Evolutionary conservation across 2,888 invertebrate species (phyloP).

Genomic region (Drosophila prostipennis): DNA sequence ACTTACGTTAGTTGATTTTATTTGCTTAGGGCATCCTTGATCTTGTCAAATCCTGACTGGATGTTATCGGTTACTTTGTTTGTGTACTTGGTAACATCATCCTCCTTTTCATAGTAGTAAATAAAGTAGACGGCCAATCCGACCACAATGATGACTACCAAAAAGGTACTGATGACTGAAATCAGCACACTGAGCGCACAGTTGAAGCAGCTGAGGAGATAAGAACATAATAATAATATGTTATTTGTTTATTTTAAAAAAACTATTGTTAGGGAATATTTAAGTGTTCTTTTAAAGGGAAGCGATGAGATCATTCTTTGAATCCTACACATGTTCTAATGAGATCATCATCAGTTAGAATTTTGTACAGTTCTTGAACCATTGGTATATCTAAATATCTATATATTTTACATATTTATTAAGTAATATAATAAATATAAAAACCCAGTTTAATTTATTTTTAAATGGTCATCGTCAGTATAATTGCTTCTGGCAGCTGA

Average conservation of each 20-base stretch:
- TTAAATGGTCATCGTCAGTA: neutral
- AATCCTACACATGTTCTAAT: neutral
- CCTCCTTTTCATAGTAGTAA: slow-evolving; percentile 71
- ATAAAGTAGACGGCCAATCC: slow-evolving; percentile 74
- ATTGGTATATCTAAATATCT: neutral
- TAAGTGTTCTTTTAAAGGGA: neutral
- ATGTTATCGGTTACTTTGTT: slow-evolving; percentile 53
- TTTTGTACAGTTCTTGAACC: too few species aligned
- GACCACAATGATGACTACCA: slow-evolving; percentile 73
- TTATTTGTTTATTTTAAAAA: too few species aligned
- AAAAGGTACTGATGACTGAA: slow-evolving; percentile 76
- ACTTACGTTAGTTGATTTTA: slow-evolving; percentile 13
- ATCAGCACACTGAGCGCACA: slow-evolving; percentile 78
- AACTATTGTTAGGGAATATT: neutral
- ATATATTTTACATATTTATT: neutral
- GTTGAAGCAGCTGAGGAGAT: slow-evolving; percentile 73
- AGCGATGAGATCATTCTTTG: too few species aligned
- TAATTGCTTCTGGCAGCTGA: neutral
- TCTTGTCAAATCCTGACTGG: slow-evolving; percentile 45
- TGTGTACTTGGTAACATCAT: slow-evolving; percentile 63
- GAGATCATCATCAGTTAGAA: neutral
- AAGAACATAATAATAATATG: neutral
- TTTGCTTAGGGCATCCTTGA: slow-evolving; percentile 48
- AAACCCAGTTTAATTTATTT: too few species aligned
- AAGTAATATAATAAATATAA: too few species aligned